Evolutionary conservation across 2,888 invertebrate species (phyloP), one percentile per base, ranked within the genome.

Genomic region (Altica lythri): DNA sequence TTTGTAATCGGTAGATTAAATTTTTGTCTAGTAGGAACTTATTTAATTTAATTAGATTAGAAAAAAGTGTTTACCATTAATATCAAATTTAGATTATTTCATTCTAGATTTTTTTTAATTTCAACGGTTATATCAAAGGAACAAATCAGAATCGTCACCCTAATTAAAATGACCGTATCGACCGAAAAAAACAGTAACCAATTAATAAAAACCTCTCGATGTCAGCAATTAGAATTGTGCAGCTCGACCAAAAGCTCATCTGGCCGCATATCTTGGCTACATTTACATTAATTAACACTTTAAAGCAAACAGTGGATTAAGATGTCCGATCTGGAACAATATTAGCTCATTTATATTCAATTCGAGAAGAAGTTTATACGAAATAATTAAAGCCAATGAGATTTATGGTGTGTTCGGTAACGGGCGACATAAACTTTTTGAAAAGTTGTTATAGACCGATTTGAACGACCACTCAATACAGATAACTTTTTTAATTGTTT

Each of bases 221-320:
- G 68, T 66, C 64, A 61, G 65, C 69, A 71, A 71, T 71, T 70
- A 70, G 68, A 67, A 69, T 69, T 68, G 69, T 68, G 68, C 68
- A 68, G 67, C 63, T 67, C 63, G 59, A 63, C 66, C 55, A 18
- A 61, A 68, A 64, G 65, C 64, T 60, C 63, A 67, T 66, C 68
- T 61, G 57, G 55, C 55, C 61, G 71, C 68, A 72, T 72, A 72
- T 73, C 72, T 68, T 57, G 59, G 60, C 42, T 59, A 60, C 68
- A 73, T 73, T 73, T 71, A 70, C 73, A 73, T 73, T 72, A 71
- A 73, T 73, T 72, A 71, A 71, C 68, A 68, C 67, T 70, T 48
- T 57, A 65, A 60, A 68, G 60, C 67, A 63, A n/a, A 64, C 47
- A 64, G 62, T 62, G 66, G 68, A 71, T 70, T 68, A 65, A 69